Base-by-base conservation (phyloP, 2,888 invertebrate species). In the Smittia aterrima region DNA sequence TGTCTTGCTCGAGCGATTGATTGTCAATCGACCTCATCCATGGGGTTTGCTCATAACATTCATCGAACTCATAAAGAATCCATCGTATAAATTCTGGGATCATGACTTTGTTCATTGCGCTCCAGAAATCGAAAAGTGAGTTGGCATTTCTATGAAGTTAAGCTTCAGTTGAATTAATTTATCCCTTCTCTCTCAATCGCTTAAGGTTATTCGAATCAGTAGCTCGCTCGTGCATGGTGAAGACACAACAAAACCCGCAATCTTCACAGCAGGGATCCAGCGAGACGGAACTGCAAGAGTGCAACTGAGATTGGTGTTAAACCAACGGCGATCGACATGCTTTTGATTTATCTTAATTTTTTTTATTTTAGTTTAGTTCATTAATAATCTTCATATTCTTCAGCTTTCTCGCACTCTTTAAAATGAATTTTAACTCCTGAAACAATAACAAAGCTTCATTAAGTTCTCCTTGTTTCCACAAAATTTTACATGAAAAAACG, bases 101-200 rank as follows among this genome's bases (percentile, higher is more conserved):
- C 98, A 99, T 80, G 98, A 99, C 80, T 99, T 99, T 85, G 98
- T 99, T 1, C 96, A 97, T 81, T 99, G 99, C 84, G 98, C 99
- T 20, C 97, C 98, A 1, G 99, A 99, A 85, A 98, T 99, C 79
- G 97, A 98, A 85, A 98, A 98, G 96, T 96, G 84, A 89, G 92
- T 87, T 53, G 9, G 38, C 47, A 47, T 16, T 4, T 38, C 6
- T 7, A 4, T 7, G 6, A 38, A 38, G 38, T 38, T 11, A 38
- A 38, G 38, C 38, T 4, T 7, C 4, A 38, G 11, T 11, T 72
- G 66, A 47, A 67, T 20, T 6, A 58, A 58, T 11, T 20, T 20
- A 18, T 58, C 1, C 6, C 4, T 58, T 58, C 9, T 58, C 1
- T 58, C 20, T 58, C 16, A 54, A 75, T 76, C 67, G 72, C 54